Percentiles rank a stretch among this genome's conserved stretches.
Conservation (phyloP, 2,113 vertebrate genomes). For the Oreotragus oreotragus region DNA sequence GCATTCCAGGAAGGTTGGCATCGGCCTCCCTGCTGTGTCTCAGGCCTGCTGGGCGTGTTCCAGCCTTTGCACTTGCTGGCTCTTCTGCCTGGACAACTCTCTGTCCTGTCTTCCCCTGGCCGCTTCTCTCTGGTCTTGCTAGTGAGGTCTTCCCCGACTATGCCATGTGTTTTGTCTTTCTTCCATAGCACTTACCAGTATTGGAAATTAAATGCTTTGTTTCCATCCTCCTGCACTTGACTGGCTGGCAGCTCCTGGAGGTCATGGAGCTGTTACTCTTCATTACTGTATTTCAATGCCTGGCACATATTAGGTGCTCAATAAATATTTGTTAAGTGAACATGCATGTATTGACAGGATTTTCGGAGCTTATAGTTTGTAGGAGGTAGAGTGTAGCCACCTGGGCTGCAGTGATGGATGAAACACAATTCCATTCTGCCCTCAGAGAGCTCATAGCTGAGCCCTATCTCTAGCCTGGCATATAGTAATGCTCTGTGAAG, state of each 20-base stretch:
- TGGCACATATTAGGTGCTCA: neutral
- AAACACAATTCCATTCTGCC: fast-evolving
- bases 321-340: neutral
- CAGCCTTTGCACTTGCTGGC: slow-evolving; percentile 25
- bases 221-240: neutral
- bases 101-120: fast-evolving
- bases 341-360: neutral
- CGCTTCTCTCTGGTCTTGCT: neutral
- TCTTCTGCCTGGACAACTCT: neutral
- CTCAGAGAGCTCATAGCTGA: neutral
- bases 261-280: fast-evolving
- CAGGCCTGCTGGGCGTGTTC: neutral
- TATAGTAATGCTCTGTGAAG: fast-evolving
- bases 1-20: neutral
- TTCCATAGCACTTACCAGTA: neutral
- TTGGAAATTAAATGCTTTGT: neutral
- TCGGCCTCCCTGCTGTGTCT: neutral
- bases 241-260: neutral
- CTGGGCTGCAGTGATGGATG: fast-evolving
- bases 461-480: neutral
- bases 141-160: neutral
- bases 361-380: neutral
- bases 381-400: neutral
- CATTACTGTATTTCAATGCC: neutral
- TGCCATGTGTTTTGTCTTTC: fast-evolving